These are phyloP conservation scores for Macrosiphum euphorbiae DNA, from an alignment of 2,888 invertebrate genomes.

Conservation along the genomic window DNA sequence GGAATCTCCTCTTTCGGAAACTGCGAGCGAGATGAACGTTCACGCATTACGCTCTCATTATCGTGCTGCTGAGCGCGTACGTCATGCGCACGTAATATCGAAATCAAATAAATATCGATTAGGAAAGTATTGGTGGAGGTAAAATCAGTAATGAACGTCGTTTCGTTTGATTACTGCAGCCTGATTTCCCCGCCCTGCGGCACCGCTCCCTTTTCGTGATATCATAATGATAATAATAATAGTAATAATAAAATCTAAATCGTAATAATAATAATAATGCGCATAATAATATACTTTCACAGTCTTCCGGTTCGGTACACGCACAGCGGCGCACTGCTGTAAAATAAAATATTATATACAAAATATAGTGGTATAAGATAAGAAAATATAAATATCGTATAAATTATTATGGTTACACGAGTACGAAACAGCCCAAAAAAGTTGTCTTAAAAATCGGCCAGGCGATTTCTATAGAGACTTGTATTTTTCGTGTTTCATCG, in stretches of 20 bases:
- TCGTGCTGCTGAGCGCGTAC: not conserved
- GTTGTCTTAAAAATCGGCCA: not conserved
- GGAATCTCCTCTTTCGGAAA: not conserved
- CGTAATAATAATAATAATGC: not conserved
- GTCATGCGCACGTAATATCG: conserved; percentile 17
- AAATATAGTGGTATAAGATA: not conserved
- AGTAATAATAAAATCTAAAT: not conserved
- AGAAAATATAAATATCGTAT: not conserved
- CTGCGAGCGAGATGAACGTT: not conserved
- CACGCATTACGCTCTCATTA: conserved; percentile 16
- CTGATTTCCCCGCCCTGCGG: not conserved
- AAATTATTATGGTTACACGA: not conserved
- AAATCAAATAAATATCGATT: conserved; percentile 31
- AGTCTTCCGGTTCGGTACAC: not conserved
- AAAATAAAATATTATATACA: not conserved
- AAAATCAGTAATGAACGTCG: conserved; percentile 28
- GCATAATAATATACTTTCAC: not conserved
- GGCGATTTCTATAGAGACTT: not conserved
- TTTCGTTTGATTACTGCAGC: conserved; percentile 15
- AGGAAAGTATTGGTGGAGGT: not conserved
- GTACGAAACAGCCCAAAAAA: not conserved
- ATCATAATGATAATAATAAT: not conserved
- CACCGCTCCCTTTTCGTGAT: not conserved
- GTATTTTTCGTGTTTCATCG: not conserved
- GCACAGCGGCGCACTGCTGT: not conserved